A percentile compares a stretch with the other conserved stretches of the same genome.
phyloP scores from a whole-genome alignment of 2,113 vertebrate species.

The Peromyscus polionotus region DNA sequence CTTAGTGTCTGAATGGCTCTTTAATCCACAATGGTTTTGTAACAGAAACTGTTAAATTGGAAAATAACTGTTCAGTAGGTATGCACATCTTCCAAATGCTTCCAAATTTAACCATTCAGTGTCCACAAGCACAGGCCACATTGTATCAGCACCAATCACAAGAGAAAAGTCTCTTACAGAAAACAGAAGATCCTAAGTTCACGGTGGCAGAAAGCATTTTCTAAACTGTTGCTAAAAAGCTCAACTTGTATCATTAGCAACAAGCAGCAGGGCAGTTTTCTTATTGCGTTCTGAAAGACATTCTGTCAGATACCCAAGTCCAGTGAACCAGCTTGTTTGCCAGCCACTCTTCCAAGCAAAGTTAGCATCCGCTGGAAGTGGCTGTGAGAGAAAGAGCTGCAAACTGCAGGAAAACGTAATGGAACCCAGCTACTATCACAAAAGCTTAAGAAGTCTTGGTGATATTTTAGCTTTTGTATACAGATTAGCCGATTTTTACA shows the following conservation, averaged over 20 bases:
- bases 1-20: not conserved
- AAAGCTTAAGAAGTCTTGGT: no score
- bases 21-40: not conserved
- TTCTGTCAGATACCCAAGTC: not conserved
- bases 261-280: not conserved
- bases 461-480: no score
- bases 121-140: not conserved
- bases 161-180: not conserved
- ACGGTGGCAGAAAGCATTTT: not conserved
- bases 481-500: no score
- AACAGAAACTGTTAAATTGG: not conserved
- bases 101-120: not conserved
- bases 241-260: constrained; percentile 30
- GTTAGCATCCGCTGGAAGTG: not conserved
- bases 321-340: not conserved
- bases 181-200: not conserved
- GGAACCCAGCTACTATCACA: no score
- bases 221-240: not conserved
- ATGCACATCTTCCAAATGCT: not conserved
- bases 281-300: not conserved
- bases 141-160: not conserved
- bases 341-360: not conserved
- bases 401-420: no score
- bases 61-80: not conserved
- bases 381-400: not conserved